Base-by-base conservation (phyloP, 2,113 vertebrate genomes). In the Antechinus stuartii region DNA sequence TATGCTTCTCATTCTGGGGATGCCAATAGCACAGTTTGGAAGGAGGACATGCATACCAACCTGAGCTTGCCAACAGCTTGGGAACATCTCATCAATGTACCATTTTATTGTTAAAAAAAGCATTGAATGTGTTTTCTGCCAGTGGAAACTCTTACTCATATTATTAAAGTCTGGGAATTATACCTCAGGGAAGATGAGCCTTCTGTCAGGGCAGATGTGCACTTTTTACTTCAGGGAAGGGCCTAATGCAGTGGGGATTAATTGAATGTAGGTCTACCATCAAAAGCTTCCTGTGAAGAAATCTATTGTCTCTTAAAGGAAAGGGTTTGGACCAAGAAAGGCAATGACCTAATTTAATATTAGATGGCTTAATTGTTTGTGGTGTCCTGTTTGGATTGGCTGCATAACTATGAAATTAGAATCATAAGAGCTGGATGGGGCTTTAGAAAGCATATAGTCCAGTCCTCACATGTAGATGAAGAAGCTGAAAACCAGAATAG, bases 291-390 rank as follows among this genome's bases (percentile, higher is more conserved):
- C 96, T 97, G 92, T 96, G 96, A 98, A 98, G 96, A 98, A 97
- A 97, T 96, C 93, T 89, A 98, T 98, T 98, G 98, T 98, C 97
- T 97, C 96, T 95, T 57, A 96, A 97, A 98, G 97, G 98, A 98
- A 98, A 98, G 96, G 97, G 96, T 96, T 98, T 97, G 49, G 96
- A 97, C 97, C 96, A 95, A 96, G 96, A 97, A 96, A 94, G 10
- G 54, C 96, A 96, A 16, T 98, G 96, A 97, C 96, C 96, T 98
- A 97, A 98, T 97, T 56, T 89, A 96, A 95, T 96, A 97, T 97
- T 92, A 98, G 97, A 96, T 96, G 68, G 93, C 92, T 96, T 98
- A 98, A 97, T 98, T 96, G 94, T 93, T 96, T 97, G 97, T 97
- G 97, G 96, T 97, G 94, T 96, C 96, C 96, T 98, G 95, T 97